phyloP scores from a whole-genome alignment of 2,113 vertebrate species.

The Bungarus multicinctus region DNA sequence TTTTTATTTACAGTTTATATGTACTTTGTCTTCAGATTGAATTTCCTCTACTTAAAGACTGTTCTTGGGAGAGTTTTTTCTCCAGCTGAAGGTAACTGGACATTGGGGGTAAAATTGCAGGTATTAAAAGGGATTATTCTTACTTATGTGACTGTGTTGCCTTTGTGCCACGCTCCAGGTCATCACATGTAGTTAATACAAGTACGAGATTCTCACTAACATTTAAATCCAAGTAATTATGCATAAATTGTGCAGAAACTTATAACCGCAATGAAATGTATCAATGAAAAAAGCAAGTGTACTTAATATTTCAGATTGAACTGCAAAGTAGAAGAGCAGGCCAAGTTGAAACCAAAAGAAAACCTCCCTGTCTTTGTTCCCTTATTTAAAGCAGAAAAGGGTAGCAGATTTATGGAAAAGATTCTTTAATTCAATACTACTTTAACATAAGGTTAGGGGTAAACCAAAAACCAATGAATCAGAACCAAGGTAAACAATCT shows the following conservation, averaged over 20 bases:
- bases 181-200: not conserved
- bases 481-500: not conserved
- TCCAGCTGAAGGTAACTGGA: no score
- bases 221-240: not conserved
- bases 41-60: no score
- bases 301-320: not conserved
- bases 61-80: no score
- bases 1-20: no score
- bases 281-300: not conserved
- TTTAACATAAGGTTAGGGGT: not conserved
- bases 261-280: not conserved
- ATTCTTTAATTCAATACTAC: not conserved
- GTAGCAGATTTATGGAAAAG: not conserved
- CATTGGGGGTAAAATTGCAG: no score
- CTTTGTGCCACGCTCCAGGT: no score
- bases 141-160: no score
- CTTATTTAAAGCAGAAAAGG: not conserved
- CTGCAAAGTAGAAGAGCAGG: not conserved
- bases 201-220: not conserved
- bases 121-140: no score
- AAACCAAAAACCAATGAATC: not conserved
- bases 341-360: not conserved
- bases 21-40: no score
- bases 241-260: no score
- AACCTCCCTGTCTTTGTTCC: not conserved